Base-by-base conservation (phyloP, 2,888 invertebrate genomes). In the Lamproptera curius region DNA sequence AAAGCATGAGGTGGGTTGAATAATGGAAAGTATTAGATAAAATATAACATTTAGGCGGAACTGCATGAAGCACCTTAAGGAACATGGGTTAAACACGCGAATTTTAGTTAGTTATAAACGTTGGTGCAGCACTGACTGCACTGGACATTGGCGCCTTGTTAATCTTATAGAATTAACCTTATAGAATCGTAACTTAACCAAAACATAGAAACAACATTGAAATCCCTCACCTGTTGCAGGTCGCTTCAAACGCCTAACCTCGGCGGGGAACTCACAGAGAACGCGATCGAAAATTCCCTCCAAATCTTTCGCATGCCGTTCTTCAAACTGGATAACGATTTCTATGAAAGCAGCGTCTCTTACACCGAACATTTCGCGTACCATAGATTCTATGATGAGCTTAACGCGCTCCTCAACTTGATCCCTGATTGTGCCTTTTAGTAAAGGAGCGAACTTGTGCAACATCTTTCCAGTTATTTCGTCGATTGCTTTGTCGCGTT, bases 321-420 rank as follows among this genome's bases (percentile, higher is more conserved):
- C 66, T 42, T 78, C 72, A 55, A 77, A 85, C 52, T 76, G 78
- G 28, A 78, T 65, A 13, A 82, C 65, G 20, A 79, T 69, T 54
- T 84, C 83, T 26, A 82, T 82, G 50, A 72, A 81, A 1, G 84
- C 73, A 0, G 77, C 69, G 17, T 85, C 83, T 16, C 60, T 54
- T n/a, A 69, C 59, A 1, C 71, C 74, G 49, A 79, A 84, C 72
- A 82, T 76, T 1, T 76, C 70, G 14, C 61, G 53, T 28, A 86
- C 56, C 10, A 72, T 62, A 11, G 63, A 61, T 1, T 53, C 50
- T 1, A 83, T 26, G 0, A 63, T 51, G 4, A 63, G 26, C 28
- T 65, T 68, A 3, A 85, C 42, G 44, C 79, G 77, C 16, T 71
- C 69, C 0, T 56, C 16, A 1, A 82, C 57, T 6, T 74, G 67